These are phyloP conservation scores for Nipponacmea schrenckii DNA, from an alignment of 2,888 invertebrate species.

Conservation along the genomic window DNA sequence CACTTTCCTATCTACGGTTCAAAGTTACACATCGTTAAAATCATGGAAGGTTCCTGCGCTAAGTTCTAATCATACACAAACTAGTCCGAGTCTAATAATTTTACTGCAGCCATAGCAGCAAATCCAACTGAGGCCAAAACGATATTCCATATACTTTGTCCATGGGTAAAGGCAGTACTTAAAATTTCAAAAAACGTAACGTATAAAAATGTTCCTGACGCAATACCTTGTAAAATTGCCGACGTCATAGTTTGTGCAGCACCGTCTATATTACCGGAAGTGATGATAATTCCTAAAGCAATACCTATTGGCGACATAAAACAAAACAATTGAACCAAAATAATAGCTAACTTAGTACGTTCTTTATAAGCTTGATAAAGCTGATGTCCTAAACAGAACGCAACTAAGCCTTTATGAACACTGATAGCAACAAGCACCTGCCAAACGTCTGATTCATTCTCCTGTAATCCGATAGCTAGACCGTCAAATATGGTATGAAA, in stretches of 20 bases:
- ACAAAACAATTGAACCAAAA: constrained; percentile 25
- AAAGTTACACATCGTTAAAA: too few relatives aligned
- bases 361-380: constrained; percentile 64
- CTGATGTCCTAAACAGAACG: constrained; percentile 71
- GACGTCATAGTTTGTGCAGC: constrained; percentile 37
- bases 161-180: constrained; percentile 72
- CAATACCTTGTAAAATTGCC: constrained; percentile 78
- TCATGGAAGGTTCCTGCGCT: too few relatives aligned
- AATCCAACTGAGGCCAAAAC: constrained; percentile 47
- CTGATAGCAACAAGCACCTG: constrained; percentile 68
- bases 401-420: constrained; percentile 72
- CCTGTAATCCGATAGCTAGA: constrained; percentile 71
- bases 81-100: constrained; percentile 30
- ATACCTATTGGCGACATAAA: constrained; percentile 39
- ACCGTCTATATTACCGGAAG: constrained; percentile 25
- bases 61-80: neutral
- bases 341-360: constrained; percentile 20
- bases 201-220: constrained; percentile 90
- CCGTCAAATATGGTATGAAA: constrained; percentile 74
- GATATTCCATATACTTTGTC: constrained; percentile 57
- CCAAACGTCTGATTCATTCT: constrained; percentile 48
- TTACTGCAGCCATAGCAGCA: constrained; percentile 40
- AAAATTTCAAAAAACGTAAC: constrained; percentile 95
- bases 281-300: constrained; percentile 34
- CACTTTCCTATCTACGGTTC: too few relatives aligned